These are phyloP conservation scores for Peromyscus californicus DNA, from an alignment of 2,113 vertebrate genomes.

Conservation along the genomic window DNA sequence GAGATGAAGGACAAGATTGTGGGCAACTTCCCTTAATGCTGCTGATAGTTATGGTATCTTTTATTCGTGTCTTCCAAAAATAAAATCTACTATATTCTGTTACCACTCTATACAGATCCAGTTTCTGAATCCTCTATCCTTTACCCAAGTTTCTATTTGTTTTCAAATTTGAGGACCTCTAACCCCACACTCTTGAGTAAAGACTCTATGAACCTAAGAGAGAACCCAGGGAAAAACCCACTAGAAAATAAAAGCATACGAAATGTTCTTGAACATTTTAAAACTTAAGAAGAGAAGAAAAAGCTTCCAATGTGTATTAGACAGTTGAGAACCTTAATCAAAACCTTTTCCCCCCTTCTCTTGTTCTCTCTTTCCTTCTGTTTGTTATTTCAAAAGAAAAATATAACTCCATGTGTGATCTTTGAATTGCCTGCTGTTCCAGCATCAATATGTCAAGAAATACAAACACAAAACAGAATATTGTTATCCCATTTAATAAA, in stretches of 20 bases:
- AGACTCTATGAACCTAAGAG: conserved; percentile 24
- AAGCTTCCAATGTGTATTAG: conserved; percentile 50
- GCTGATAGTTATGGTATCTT: not conserved
- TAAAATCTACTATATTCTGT: not conserved
- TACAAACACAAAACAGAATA: conserved; percentile 26
- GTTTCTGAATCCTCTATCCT: conserved; percentile 28
- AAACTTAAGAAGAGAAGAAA: conserved; percentile 38
- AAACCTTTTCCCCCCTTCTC: conserved; percentile 56
- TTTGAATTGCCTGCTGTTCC: conserved; percentile 24
- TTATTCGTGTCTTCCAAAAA: conserved; percentile 28
- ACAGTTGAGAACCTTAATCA: conserved; percentile 79
- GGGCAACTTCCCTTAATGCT: not conserved
- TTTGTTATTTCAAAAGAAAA: conserved; percentile 75
- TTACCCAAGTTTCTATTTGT: conserved; percentile 31
- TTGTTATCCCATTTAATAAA: conserved; percentile 41
- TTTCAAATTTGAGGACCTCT: conserved; percentile 26
- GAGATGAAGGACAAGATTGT: conserved; percentile 1
- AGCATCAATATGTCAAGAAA: not conserved
- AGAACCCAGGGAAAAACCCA: not conserved
- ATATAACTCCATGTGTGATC: conserved; percentile 24
- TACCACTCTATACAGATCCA: not conserved
- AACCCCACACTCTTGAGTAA: not conserved
- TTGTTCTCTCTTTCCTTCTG: conserved; percentile 35
- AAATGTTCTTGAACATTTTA: conserved; percentile 10
- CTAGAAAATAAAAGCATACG: conserved; percentile 43